Evolutionary conservation across 2,888 invertebrate genomes (phyloP), one percentile per base, ranked within the genome.

Genomic region (Himalopsyche tibetana): DNA sequence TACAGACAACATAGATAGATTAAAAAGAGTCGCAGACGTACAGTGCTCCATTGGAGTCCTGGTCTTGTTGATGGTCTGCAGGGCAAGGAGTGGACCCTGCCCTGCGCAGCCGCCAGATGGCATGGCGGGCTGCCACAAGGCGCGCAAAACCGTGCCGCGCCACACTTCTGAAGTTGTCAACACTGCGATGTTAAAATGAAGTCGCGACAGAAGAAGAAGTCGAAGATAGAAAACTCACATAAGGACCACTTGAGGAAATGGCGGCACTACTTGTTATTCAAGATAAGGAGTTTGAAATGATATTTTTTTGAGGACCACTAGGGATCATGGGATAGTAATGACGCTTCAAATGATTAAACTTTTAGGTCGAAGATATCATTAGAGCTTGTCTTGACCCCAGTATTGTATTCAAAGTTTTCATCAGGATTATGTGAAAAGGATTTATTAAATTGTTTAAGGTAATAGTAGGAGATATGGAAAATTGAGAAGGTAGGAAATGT

Each of bases 81-180:
- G 93, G 93, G 91, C 93, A 93, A 40, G 88, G 88, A n/a, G 88
- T 88, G 89, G 93, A 93, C 91, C 92, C 93, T 90, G 93, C 93
- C 86, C 92, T 90, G 90, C 95, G 93, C 91, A 95, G 93, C 91
- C 95, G 94, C 95, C 95, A 95, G 94, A 95, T 94, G 94, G 95
- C 95, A 93, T 95, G 94, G 92, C 95, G 94, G 90, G 95, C 95
- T 92, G 95, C 95, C 94, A 95, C 95, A 91, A 95, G 94, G 92
- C 95, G 94, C 92, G 94, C 95, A 92, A 95, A 94, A 90, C 94
- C 94, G 94, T 95, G 94, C 90, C 94, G 94, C 93, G 95, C 95
- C 95, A 95, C 94, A 90, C 91, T 92, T 74, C 74, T 36, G 74
- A 74, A 74, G 74, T 74, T 74, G 38, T 74, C 74, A 74, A 74